phyloP scores from a whole-genome alignment of 2,113 vertebrate species.

The Hepsetus odoe region DNA sequence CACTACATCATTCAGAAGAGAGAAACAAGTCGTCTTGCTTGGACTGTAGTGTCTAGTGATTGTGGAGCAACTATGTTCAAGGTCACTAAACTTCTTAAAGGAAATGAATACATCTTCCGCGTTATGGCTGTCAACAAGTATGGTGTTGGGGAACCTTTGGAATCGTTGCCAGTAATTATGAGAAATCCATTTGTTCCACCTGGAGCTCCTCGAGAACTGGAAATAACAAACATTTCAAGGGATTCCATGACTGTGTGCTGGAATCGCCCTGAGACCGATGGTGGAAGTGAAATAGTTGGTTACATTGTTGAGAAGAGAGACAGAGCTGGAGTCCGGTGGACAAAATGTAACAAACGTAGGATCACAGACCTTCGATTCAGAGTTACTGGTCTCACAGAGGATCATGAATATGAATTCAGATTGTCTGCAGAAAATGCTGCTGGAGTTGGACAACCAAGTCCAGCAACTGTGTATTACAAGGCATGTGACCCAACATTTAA shows the following conservation, averaged over 20 bases:
- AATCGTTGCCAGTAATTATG: constrained; percentile 91
- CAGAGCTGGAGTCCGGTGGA: constrained; percentile 92
- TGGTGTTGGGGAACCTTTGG: constrained; percentile 90
- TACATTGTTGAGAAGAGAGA: constrained; percentile 98
- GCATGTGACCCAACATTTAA: constrained; percentile 95
- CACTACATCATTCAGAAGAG: constrained; percentile 95
- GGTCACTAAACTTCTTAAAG: constrained; percentile 94
- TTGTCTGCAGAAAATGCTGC: constrained; percentile 96
- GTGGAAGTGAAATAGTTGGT: constrained; percentile 91
- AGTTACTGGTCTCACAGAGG: constrained; percentile 92
- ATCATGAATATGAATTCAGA: constrained; percentile 97
- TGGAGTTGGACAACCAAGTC: constrained; percentile 88
- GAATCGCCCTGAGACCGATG: constrained; percentile 88
- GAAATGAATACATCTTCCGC: constrained; percentile 97
- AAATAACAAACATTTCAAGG: constrained; percentile 92
- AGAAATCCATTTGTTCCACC: constrained; percentile 94
- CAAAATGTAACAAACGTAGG: constrained; percentile 96
- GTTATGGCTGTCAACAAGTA: constrained; percentile 97
- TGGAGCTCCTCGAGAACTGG: constrained; percentile 85
- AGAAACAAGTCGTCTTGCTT: constrained; percentile 96
- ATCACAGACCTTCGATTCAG: constrained; percentile 94
- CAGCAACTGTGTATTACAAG: constrained; percentile 86
- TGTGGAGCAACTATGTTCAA: constrained; percentile 91
- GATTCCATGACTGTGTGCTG: constrained; percentile 99
- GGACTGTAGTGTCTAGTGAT: constrained; percentile 92